Percentiles rank a stretch among this genome's conserved stretches.
These are phyloP conservation scores for Heliconius charithonia DNA, from an alignment of 2,888 invertebrate species.

Conservation along the genomic window DNA sequence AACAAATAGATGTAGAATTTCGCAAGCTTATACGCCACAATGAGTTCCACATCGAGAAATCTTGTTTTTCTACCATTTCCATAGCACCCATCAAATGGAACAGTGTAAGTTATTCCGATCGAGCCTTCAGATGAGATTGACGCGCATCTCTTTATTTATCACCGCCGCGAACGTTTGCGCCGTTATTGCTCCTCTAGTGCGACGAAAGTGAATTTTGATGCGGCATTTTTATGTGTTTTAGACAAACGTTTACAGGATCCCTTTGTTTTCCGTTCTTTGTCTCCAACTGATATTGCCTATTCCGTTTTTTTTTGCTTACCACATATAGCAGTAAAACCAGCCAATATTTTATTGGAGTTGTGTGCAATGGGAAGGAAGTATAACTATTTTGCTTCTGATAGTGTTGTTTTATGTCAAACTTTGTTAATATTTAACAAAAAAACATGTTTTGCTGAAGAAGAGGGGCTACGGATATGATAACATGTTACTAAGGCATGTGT, in stretches of 20 bases:
- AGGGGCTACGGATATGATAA: not conserved
- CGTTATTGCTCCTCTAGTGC: constrained; percentile 66
- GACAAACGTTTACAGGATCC: constrained; percentile 62
- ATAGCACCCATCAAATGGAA: constrained; percentile 31
- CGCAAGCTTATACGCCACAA: constrained; percentile 14
- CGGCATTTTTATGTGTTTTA: constrained; percentile 67
- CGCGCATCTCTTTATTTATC: constrained; percentile 60
- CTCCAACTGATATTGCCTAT: constrained; percentile 49
- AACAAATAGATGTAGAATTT: not conserved
- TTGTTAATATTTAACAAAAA: not conserved
- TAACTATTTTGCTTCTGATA: constrained; percentile 15
- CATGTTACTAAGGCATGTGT: not conserved
- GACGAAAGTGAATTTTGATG: constrained; percentile 78
- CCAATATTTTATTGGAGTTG: constrained; percentile 40
- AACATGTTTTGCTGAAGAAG: not conserved
- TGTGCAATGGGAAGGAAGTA: constrained; percentile 36
- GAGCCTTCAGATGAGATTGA: constrained; percentile 44
- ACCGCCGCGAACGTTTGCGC: constrained; percentile 56
- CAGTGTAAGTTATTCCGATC: constrained; percentile 42
- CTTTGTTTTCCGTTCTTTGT: constrained; percentile 47
- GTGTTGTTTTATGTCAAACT: constrained; percentile 11
- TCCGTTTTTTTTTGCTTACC: constrained; percentile 50
- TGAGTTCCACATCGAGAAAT: constrained; percentile 16
- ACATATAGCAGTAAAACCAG: constrained; percentile 38
- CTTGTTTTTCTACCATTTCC: constrained; percentile 30